Conservation (phyloP, 2,797 vertebrate genomes). For the Thunnus albacares region DNA sequence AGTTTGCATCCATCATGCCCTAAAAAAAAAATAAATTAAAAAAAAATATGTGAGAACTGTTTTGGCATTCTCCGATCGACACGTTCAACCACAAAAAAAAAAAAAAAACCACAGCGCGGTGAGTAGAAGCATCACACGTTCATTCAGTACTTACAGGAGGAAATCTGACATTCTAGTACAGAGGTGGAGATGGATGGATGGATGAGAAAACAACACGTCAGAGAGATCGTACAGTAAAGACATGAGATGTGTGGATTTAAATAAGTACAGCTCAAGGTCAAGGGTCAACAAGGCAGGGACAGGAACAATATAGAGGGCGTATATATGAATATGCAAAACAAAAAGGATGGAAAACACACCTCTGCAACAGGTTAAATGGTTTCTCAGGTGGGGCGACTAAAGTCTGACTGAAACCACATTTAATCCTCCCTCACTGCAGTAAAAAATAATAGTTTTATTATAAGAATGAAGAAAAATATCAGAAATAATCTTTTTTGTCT, state of each 20-base stretch:
- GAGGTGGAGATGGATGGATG: conserved; percentile 24
- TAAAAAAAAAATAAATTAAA: not conserved
- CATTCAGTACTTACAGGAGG: conserved; percentile 72
- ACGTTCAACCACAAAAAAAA: conserved; percentile 29
- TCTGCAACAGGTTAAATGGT: no score
- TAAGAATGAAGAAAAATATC: no score
- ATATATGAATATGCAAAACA: not conserved
- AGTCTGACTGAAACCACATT: no score
- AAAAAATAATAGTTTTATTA: no score
- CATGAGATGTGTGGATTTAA: not conserved
- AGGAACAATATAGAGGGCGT: no score
- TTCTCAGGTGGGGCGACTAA: no score
- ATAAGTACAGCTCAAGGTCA: not conserved
- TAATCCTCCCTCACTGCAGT: no score
- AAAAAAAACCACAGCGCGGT: conserved; percentile 3
- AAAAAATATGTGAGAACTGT: not conserved
- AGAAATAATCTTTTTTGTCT: no score
- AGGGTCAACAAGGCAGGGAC: not conserved
- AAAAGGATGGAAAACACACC: not conserved
- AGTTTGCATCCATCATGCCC: conserved; percentile 57
- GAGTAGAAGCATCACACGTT: conserved; percentile 25
- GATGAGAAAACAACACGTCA: conserved; percentile 43
- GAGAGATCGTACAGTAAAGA: conserved; percentile 19
- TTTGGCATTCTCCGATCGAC: conserved; percentile 35
- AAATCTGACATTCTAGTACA: conserved; percentile 68